phyloP scores from a whole-genome alignment of 2,113 vertebrate species.

The Saguinus midas region DNA sequence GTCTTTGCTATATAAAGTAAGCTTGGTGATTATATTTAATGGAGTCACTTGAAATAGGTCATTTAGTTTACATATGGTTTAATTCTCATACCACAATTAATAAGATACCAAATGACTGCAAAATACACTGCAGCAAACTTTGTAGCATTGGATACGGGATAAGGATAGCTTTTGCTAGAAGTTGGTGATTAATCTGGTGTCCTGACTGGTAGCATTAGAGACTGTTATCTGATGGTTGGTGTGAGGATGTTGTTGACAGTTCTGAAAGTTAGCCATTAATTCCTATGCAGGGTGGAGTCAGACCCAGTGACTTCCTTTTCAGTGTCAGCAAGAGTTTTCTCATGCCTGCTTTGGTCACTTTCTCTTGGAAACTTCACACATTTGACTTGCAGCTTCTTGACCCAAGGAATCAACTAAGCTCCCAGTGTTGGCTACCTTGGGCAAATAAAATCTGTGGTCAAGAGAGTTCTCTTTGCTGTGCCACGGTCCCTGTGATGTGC shows the following conservation, averaged over 20 bases:
- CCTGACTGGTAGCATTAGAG: not conserved
- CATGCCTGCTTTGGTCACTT: slow-evolving; percentile 79
- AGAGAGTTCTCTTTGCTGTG: slow-evolving; percentile 78
- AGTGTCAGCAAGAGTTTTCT: slow-evolving; percentile 13
- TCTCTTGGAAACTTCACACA: slow-evolving; percentile 78
- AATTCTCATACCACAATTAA: slow-evolving; percentile 10
- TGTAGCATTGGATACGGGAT: not conserved
- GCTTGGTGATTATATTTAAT: not conserved
- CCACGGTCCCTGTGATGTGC: slow-evolving; percentile 81
- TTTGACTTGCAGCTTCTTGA: slow-evolving; percentile 81
- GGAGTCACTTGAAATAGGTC: not conserved
- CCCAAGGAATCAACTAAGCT: slow-evolving; percentile 70
- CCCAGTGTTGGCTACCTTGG: slow-evolving; percentile 70
- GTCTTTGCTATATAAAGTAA: not conserved
- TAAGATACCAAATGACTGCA: not conserved
- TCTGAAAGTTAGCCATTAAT: slow-evolving; percentile 32
- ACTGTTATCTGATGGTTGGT: not conserved
- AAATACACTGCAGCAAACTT: not conserved
- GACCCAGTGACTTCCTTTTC: slow-evolving; percentile 1
- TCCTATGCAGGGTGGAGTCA: not conserved
- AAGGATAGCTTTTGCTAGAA: not conserved
- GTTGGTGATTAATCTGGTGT: not conserved
- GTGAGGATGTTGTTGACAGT: not conserved
- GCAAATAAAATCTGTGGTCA: slow-evolving; percentile 84
- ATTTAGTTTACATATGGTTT: not conserved